A percentile compares a stretch with the other conserved stretches of the same genome.
Evolutionary conservation across 1,140 invertebrate genomes (phyloP).

Genomic region (Hetaerina americana): DNA sequence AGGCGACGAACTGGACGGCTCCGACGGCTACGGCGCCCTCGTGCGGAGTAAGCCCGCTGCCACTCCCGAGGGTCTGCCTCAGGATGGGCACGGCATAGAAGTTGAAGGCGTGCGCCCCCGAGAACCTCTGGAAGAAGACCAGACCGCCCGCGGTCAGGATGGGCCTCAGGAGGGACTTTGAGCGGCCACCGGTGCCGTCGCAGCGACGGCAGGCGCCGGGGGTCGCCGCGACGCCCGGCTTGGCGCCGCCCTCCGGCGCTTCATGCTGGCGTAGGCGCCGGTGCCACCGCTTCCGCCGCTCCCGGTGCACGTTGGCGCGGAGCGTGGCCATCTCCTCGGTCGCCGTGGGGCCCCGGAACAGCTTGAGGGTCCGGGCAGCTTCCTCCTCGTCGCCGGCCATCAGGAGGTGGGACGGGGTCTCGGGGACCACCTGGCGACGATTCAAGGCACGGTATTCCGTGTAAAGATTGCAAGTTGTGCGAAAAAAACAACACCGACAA

Average conservation of each 20-base stretch:
- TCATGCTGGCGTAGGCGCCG: conserved; percentile 25
- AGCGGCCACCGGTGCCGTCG: conserved; percentile 36
- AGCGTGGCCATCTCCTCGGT: conserved; percentile 51
- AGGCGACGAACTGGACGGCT: conserved; percentile 61
- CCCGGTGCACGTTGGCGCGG: conserved; percentile 41
- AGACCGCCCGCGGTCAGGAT: conserved; percentile 66
- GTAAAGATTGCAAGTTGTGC: too few species aligned
- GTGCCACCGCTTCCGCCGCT: conserved; percentile 10
- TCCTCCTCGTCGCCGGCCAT: conserved; percentile 59
- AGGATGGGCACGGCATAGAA: conserved; percentile 73
- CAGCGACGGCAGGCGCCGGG: conserved; percentile 30
- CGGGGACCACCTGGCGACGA: conserved; percentile 40
- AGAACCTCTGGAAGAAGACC: conserved; percentile 75
- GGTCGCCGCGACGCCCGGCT: conserved; percentile 15
- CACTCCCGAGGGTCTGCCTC: conserved; percentile 53
- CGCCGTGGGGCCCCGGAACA: conserved; percentile 56
- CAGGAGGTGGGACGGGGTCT: conserved; percentile 69
- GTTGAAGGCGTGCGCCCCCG: conserved; percentile 66
- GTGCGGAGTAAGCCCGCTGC: conserved; percentile 61
- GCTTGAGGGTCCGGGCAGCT: conserved; percentile 58
- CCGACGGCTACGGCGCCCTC: conserved; percentile 64
- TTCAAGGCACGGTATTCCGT: too few species aligned
- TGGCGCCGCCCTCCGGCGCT: conserved; percentile 18
- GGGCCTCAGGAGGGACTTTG: conserved; percentile 37
- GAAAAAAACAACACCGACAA: too few species aligned